phyloP scores from a whole-genome alignment of 2,797 vertebrate genomes.

The Muscicapa striata region DNA sequence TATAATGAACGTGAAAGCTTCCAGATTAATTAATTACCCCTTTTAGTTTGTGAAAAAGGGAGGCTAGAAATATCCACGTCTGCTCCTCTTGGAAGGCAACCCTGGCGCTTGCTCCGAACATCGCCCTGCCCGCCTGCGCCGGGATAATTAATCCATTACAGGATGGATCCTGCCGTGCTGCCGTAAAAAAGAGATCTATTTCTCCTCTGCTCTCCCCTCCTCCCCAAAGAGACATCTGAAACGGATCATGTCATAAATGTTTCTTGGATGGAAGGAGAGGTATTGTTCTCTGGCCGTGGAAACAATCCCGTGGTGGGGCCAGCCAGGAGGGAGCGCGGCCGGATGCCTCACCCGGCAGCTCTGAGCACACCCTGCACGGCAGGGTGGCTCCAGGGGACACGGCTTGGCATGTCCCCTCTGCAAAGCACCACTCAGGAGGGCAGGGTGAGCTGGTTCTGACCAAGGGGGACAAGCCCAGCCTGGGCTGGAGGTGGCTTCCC shows the following conservation, averaged over 20 bases:
- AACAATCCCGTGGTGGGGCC: slow-evolving; percentile 15
- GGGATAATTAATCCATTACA: slow-evolving; percentile 71
- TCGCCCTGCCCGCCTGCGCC: not conserved
- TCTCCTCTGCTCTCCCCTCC: slow-evolving; percentile 34
- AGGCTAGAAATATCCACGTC: slow-evolving; percentile 36
- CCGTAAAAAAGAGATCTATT: slow-evolving; percentile 39
- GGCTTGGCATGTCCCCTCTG: not conserved
- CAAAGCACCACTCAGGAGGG: not conserved
- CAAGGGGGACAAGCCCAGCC: not conserved
- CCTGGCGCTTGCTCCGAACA: not conserved
- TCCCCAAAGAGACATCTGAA: slow-evolving; percentile 62
- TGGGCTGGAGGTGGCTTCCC: not conserved
- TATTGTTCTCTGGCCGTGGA: slow-evolving; percentile 62
- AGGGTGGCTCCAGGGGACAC: not conserved
- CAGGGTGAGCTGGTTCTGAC: not conserved
- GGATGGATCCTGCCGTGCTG: slow-evolving; percentile 25
- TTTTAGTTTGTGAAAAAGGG: slow-evolving; percentile 43
- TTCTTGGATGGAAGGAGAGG: slow-evolving; percentile 63
- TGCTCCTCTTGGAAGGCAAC: slow-evolving; percentile 64
- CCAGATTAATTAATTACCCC: slow-evolving; percentile 66
- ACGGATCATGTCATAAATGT: slow-evolving; percentile 48
- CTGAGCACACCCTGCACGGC: not conserved
- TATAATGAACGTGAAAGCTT: slow-evolving; percentile 30
- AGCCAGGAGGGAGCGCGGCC: not conserved
- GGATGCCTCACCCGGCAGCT: slow-evolving; percentile 21